phyloP scores from a whole-genome alignment of 2,113 vertebrate genomes.

The Myotis yumanensis region DNA sequence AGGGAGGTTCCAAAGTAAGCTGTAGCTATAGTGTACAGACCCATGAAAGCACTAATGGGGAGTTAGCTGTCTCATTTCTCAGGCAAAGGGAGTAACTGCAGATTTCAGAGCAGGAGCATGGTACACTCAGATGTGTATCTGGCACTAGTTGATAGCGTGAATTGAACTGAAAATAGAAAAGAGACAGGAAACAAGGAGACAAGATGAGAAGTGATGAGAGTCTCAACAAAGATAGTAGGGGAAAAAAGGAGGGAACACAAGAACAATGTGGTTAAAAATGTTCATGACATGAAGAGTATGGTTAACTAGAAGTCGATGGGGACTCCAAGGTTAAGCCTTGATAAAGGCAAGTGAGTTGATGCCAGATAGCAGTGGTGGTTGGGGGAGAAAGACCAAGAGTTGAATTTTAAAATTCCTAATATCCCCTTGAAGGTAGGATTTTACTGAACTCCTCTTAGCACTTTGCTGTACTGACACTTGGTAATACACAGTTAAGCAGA shows the following conservation, averaged over 20 bases:
- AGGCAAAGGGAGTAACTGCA: background rate
- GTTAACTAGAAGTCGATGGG: background rate
- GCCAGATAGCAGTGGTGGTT: background rate
- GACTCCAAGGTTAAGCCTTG: background rate
- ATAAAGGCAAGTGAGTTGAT: background rate
- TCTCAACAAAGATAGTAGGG: background rate
- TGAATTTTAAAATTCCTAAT: background rate
- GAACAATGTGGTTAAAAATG: background rate
- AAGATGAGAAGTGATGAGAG: background rate
- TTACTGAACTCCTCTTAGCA: background rate
- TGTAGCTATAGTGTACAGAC: background rate
- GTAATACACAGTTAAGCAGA: background rate
- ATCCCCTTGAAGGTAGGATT: background rate
- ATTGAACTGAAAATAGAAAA: background rate
- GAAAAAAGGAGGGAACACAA: background rate
- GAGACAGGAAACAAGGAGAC: background rate
- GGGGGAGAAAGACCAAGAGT: background rate
- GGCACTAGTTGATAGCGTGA: background rate
- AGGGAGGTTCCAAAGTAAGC: background rate
- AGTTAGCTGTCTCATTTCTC: background rate
- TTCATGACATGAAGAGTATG: background rate
- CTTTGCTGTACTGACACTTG: too few species aligned
- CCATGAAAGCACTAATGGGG: background rate
- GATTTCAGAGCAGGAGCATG: background rate
- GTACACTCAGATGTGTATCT: background rate